These are phyloP conservation scores for Phengaris alcon DNA, from an alignment of 2,888 invertebrate species.

Conservation along the genomic window DNA sequence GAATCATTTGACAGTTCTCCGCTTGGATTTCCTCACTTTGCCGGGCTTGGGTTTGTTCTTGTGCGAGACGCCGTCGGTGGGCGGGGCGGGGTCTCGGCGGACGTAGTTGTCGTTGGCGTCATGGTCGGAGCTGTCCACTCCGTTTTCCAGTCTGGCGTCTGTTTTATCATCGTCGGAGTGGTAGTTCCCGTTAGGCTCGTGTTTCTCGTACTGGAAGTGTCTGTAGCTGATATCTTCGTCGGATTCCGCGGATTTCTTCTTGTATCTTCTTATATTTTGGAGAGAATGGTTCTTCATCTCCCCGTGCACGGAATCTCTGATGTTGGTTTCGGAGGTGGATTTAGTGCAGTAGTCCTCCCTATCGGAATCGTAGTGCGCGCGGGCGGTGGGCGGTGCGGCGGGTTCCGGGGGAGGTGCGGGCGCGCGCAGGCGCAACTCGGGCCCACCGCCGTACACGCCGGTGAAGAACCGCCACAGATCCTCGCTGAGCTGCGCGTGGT, in stretches of 20 bases:
- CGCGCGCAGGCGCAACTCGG: constrained; percentile 81
- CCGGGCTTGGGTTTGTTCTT: constrained; percentile 56
- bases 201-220: constrained; percentile 53
- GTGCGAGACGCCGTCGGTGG: constrained; percentile 58
- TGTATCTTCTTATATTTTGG: constrained; percentile 62
- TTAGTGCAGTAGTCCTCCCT: constrained; percentile 68
- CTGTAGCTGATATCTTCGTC: constrained; percentile 63
- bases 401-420: constrained; percentile 40
- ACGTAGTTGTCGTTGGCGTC: constrained; percentile 64
- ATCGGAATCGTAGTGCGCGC: constrained; percentile 63
- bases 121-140: constrained; percentile 63
- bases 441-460: constrained; percentile 93
- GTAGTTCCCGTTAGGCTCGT: constrained; percentile 63
- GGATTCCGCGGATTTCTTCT: constrained; percentile 55
- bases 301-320: constrained; percentile 54
- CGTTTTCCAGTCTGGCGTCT: constrained; percentile 58
- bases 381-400: constrained; percentile 34
- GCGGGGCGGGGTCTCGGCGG: constrained; percentile 51
- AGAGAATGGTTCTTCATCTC: constrained; percentile 70
- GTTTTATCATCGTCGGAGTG: constrained; percentile 62
- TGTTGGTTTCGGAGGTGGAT: constrained; percentile 63
- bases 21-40: constrained; percentile 62
- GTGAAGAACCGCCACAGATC: constrained; percentile 93
- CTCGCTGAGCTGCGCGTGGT: constrained; percentile 89
- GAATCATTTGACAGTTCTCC: constrained; percentile 74